Base-by-base conservation (phyloP, 2,888 invertebrate species). In the Anoplius nigerrimus region DNA sequence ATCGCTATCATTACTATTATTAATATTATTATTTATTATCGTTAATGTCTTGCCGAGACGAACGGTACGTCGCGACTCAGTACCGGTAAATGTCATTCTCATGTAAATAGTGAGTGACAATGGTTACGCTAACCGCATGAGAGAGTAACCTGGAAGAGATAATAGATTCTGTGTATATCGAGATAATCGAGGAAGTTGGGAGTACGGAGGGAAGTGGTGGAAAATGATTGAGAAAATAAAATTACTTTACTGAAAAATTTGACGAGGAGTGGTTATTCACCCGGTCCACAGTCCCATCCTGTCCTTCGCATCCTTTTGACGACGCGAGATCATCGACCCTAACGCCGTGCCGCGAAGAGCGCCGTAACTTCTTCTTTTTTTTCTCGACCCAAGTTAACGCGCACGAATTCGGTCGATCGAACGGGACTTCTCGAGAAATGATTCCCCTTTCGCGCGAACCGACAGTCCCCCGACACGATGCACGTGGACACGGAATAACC, bases 181-280 rank as follows among this genome's bases (percentile, higher is more conserved):
- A 68, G 76, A 52, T 60, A 72, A 20, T 60, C 60, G 54, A 56
- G 65, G n/a, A 69, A 57, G 61, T 52, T 64, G 51, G 62, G 59
- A 65, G 20, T 55, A 52, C 18, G 43, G 21, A 63, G 58, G 22
- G 53, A 59, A 64, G 46, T 20, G 75, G 69, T 24, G 64, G 65
- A 71, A 67, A 51, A 61, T 52, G 65, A 75, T 78, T 79, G 75
- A 81, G 70, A 84, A 81, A 86, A 85, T 83, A 84, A 86, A 86
- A 84, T 83, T 84, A 85, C 84, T 86, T 85, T 86, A 80, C 81
- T 86, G 85, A 86, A 86, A 86, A 86, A 84, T 83, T 86, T 84
- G 83, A 86, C 85, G 78, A 86, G 86, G 84, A 86, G 86, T 86
- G 86, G 86, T 86, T 86, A 86, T 86, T 86, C 72, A 83, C 85